Base-by-base conservation (phyloP, 2,797 vertebrate genomes). In the Clarias pachynema region DNA sequence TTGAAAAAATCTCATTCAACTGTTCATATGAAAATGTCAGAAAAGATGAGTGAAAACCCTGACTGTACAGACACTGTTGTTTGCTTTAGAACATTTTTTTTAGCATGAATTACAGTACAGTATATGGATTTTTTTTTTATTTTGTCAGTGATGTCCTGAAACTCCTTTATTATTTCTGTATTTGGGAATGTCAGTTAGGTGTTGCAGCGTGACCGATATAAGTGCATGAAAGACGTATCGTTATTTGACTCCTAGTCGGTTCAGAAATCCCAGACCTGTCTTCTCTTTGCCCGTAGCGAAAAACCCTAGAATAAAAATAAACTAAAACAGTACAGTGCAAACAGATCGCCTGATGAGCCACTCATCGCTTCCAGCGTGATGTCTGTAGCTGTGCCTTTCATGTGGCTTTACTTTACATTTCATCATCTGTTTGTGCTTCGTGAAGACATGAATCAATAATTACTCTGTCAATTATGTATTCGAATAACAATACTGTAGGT, bases 181-280 rank as follows among this genome's bases (percentile, higher is more conserved):
- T 44, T 44, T 14, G 69, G 24, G n/a, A 49, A 73, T 37, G 70
- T 49, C 44, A 49, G 12, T 18, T 70, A n/a, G 22, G 31, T 70
- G 34, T 70, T 70, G 34, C 20, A 24, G 37, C 2, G 24, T 53
- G 72, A 74, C 24, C 6, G 14, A 26, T 74, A 26, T 74, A 3
- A 53, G 12, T 29, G 15, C 44, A 53, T 53, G 72, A 74, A 53
- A 53, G 44, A 53, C 5, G 0, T 74, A 5, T 73, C 24, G n/a
- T 53, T 18, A n/a, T 53, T 53, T 29, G 69, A 72, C 69, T 72
- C 37, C 2, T n/a, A 15, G 44, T 26, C 26, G 24, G 24, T 74
- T 49, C 53, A 44, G n/a, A 74, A 74, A 74, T 53, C 44, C 44
- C 72, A 74, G 44, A 74, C 15, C 44, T 74, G 72, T 53, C 72